A percentile compares a stretch with the other conserved stretches of the same genome.
Conservation (phyloP, 1,140 invertebrate genomes). For the Parasteatoda tepidariorum region DNA sequence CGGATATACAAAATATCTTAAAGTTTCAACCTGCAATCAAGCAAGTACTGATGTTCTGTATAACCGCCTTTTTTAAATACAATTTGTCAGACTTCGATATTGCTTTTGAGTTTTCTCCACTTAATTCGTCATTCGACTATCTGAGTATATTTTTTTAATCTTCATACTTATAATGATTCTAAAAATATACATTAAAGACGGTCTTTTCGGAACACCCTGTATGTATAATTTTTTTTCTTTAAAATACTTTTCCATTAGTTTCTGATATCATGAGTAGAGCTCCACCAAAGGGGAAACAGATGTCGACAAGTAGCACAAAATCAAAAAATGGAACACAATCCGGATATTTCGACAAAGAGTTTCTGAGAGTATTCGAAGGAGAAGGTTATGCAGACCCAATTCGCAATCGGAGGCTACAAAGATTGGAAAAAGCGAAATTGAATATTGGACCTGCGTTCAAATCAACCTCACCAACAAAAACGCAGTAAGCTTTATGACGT, state of each 20-base stretch:
- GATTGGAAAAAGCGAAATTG: constrained; percentile 1
- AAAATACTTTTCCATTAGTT: too few species aligned
- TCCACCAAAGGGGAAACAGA: constrained; percentile 41
- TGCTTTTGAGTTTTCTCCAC: too few species aligned
- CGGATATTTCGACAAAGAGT: constrained; percentile 12
- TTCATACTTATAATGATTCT: too few species aligned
- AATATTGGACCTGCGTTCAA: not conserved
- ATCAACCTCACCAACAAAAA: constrained; percentile 13
- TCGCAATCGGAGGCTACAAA: not conserved
- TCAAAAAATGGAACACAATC: constrained; percentile 7
- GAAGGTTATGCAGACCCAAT: constrained; percentile 22
- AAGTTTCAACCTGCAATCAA: too few species aligned
- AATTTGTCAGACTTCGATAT: too few species aligned
- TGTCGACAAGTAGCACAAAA: constrained; percentile 7
- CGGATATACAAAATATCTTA: too few species aligned
- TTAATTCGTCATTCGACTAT: too few species aligned
- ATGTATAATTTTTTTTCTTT: not conserved
- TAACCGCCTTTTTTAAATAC: too few species aligned
- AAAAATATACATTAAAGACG: too few species aligned
- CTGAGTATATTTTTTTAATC: too few species aligned
- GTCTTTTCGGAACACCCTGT: too few species aligned
- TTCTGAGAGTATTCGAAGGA: constrained; percentile 30
- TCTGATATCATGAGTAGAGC: constrained; percentile 2
- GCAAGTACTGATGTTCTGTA: too few species aligned
- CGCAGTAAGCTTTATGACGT: constrained; percentile 20